These are phyloP conservation scores for Campylomormyrus numenius DNA, from an alignment of 2,113 vertebrate species.

Conservation along the genomic window DNA sequence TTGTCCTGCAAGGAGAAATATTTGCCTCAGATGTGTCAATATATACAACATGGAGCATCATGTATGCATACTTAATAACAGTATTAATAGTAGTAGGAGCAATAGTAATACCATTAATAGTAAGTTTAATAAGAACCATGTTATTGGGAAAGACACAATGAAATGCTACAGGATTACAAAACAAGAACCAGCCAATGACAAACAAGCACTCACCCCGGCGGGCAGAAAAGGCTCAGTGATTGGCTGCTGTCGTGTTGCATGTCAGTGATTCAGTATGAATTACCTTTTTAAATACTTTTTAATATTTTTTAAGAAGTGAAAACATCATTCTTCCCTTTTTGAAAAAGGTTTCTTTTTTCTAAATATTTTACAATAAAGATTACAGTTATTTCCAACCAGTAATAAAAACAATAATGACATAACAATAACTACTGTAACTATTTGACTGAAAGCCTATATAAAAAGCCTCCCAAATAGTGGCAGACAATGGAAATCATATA, in stretches of 20 bases:
- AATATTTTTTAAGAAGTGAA: slow-evolving; percentile 43
- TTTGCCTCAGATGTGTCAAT: slow-evolving; percentile 58
- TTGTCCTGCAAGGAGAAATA: slow-evolving; percentile 60
- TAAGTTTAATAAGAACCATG: slow-evolving; percentile 53
- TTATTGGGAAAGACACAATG: slow-evolving; percentile 57
- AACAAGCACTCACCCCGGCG: slow-evolving; percentile 26
- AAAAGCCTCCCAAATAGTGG: slow-evolving; percentile 58
- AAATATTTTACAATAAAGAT: slow-evolving; percentile 60
- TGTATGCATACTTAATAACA: slow-evolving; percentile 48
- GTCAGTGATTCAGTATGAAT: slow-evolving; percentile 37
- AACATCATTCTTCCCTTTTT: slow-evolving; percentile 56
- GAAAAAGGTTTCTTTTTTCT: slow-evolving; percentile 37
- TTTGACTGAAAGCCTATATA: slow-evolving; percentile 56
- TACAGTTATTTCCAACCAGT: slow-evolving; percentile 55
- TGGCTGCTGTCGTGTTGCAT: slow-evolving; percentile 32
- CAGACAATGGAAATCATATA: slow-evolving; percentile 53
- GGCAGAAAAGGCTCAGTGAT: slow-evolving; percentile 31
- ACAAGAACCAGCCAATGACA: slow-evolving; percentile 37
- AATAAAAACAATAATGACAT: slow-evolving; percentile 55
- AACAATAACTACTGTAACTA: slow-evolving; percentile 56
- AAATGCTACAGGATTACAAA: slow-evolving; percentile 50
- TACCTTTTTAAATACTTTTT: slow-evolving; percentile 40
- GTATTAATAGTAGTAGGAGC: slow-evolving; percentile 48
- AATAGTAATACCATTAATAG: slow-evolving; percentile 51
- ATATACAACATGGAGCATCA: slow-evolving; percentile 45